These are phyloP conservation scores for Salmo trutta DNA, from an alignment of 2,797 vertebrate genomes.

Conservation along the genomic window DNA sequence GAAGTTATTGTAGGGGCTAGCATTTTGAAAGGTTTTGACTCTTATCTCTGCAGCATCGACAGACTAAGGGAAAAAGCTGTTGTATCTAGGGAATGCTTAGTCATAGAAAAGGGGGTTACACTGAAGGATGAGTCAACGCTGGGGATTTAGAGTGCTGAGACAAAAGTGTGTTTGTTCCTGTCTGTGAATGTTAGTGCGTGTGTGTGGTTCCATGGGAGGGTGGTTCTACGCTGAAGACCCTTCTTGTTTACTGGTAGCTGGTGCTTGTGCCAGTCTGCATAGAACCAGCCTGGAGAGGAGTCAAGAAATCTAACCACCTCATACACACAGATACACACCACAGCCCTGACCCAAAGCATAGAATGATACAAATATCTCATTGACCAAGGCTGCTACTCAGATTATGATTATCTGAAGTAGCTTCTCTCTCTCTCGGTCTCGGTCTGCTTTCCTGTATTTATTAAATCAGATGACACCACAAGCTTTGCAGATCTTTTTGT, in stretches of 20 bases:
- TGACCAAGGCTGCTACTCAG: constrained; percentile 9
- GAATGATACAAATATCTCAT: background rate
- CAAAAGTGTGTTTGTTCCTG: background rate
- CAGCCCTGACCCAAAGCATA: background rate
- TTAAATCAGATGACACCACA: constrained; percentile 33
- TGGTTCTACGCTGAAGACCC: background rate
- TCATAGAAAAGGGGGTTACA: background rate
- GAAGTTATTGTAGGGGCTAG: constrained; percentile 18
- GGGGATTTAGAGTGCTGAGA: background rate
- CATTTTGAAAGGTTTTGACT: background rate
- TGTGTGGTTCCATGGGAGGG: background rate
- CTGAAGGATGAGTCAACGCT: background rate
- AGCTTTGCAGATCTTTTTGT: background rate
- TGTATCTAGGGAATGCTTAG: background rate
- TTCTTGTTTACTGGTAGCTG: background rate
- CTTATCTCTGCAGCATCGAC: background rate
- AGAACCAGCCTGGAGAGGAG: background rate
- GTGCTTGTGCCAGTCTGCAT: background rate
- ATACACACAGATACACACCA: constrained; percentile 10
- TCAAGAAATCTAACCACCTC: background rate
- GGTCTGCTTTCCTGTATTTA: constrained; percentile 20
- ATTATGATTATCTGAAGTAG: background rate
- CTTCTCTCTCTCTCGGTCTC: background rate
- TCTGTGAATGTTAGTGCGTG: background rate
- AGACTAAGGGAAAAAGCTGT: background rate